A percentile compares a stretch with the other conserved stretches of the same genome.
Conservation (phyloP, 1,140 invertebrate genomes). For the Zophobas atratus region DNA sequence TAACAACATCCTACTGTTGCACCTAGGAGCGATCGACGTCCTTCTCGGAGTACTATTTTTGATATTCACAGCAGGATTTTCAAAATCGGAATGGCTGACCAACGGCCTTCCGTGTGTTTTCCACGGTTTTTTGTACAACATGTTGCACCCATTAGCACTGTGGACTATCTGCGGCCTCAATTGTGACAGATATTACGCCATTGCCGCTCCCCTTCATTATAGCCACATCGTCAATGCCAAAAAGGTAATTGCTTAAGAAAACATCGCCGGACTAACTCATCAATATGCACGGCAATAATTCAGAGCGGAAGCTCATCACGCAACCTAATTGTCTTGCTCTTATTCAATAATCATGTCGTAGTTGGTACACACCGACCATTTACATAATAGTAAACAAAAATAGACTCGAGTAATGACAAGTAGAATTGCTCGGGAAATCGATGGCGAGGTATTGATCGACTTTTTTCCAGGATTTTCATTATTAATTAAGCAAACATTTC, state of each 20-base stretch:
- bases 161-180: constrained; percentile 87
- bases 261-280: constrained; percentile 1
- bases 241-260: constrained; percentile 68
- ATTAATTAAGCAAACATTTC: constrained; percentile 4
- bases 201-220: constrained; percentile 84
- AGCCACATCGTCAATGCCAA: constrained; percentile 79
- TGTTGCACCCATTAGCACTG: constrained; percentile 81
- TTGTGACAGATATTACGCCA: constrained; percentile 85
- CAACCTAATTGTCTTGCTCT: background rate
- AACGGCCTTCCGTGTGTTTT: constrained; percentile 74
- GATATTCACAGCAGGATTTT: constrained; percentile 69
- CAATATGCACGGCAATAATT: background rate
- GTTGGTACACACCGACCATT: background rate
- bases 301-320: constrained; percentile 3
- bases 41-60: constrained; percentile 76
- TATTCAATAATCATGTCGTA: constrained; percentile 1
- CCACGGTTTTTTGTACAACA: constrained; percentile 77
- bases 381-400: background rate
- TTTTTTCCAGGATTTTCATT: constrained; percentile 4
- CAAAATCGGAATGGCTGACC: constrained; percentile 69
- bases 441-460: background rate
- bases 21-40: constrained; percentile 79
- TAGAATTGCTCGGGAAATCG: background rate
- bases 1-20: constrained; percentile 80
- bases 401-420: background rate